These are phyloP conservation scores for Ceyx erithaca DNA, from an alignment of 2,797 vertebrate genomes.

Conservation along the genomic window DNA sequence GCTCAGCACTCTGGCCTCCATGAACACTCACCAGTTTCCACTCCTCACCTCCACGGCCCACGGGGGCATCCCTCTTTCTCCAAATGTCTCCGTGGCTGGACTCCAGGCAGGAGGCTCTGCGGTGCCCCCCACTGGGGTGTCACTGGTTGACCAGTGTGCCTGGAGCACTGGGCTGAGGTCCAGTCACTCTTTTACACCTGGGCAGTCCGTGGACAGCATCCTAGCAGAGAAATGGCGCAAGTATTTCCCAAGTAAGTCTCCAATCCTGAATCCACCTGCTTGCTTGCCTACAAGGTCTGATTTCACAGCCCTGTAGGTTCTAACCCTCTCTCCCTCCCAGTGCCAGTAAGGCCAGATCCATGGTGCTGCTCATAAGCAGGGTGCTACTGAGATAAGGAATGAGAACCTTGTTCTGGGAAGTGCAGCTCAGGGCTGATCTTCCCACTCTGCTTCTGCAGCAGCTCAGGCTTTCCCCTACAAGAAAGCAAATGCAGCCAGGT, in stretches of 20 bases:
- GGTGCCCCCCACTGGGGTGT: neutral
- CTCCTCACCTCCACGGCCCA: neutral
- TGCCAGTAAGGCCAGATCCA: neutral
- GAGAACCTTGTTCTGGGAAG: neutral
- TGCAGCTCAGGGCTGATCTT: neutral
- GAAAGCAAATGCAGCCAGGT: neutral
- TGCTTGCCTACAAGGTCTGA: rapidly evolving
- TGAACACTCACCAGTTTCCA: conserved; percentile 60
- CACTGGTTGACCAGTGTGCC: conserved; percentile 56
- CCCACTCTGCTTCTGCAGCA: neutral
- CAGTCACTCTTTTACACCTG: neutral
- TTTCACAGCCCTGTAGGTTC: neutral
- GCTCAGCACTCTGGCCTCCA: conserved; percentile 80
- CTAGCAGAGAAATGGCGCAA: conserved; percentile 85
- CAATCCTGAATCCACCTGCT: rapidly evolving
- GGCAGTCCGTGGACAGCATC: conserved; percentile 74
- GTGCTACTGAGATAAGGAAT: neutral
- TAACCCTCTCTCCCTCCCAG: rapidly evolving
- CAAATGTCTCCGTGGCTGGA: neutral
- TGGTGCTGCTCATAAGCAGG: neutral
- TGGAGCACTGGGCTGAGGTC: conserved; percentile 53
- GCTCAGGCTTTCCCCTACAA: neutral
- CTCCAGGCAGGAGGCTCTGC: neutral
- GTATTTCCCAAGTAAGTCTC: conserved; percentile 86
- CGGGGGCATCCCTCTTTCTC: neutral